phyloP scores from a whole-genome alignment of 2,113 vertebrate genomes.

The Zeus faber region DNA sequence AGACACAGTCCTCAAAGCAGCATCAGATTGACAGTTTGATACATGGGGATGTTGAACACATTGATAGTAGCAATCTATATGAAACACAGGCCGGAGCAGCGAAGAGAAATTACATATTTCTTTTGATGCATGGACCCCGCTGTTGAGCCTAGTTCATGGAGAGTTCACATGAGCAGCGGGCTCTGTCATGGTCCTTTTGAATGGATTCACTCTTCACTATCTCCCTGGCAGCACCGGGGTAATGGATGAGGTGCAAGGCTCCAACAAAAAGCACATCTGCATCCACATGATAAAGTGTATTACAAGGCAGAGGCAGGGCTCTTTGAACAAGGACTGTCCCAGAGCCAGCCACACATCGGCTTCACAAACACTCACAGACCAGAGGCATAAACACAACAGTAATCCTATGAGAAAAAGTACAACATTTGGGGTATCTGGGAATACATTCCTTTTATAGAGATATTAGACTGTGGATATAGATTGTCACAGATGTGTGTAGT shows the following conservation, averaged over 20 bases:
- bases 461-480: no score
- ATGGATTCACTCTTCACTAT: slow-evolving; percentile 74
- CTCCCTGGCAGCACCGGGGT: slow-evolving; percentile 71
- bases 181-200: slow-evolving; percentile 74
- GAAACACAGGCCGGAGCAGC: slow-evolving; percentile 64
- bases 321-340: slow-evolving; percentile 64
- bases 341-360: slow-evolving; percentile 66
- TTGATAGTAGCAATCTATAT: slow-evolving; percentile 60
- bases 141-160: slow-evolving; percentile 75
- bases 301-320: slow-evolving; percentile 69
- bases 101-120: slow-evolving; percentile 60
- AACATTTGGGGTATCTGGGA: not conserved
- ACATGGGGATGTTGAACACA: slow-evolving; percentile 57
- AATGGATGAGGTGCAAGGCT: slow-evolving; percentile 79
- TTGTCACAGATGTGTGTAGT: not conserved
- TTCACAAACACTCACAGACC: slow-evolving; percentile 53
- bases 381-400: not conserved
- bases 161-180: slow-evolving; percentile 77
- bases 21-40: slow-evolving; percentile 72
- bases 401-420: not conserved
- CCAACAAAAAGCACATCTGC: slow-evolving; percentile 82
- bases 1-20: slow-evolving; percentile 57
- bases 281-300: slow-evolving; percentile 68
- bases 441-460: no score
- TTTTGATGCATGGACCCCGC: slow-evolving; percentile 64